These are phyloP conservation scores for Catharus ustulatus DNA, from an alignment of 2,797 vertebrate species.

Conservation along the genomic window DNA sequence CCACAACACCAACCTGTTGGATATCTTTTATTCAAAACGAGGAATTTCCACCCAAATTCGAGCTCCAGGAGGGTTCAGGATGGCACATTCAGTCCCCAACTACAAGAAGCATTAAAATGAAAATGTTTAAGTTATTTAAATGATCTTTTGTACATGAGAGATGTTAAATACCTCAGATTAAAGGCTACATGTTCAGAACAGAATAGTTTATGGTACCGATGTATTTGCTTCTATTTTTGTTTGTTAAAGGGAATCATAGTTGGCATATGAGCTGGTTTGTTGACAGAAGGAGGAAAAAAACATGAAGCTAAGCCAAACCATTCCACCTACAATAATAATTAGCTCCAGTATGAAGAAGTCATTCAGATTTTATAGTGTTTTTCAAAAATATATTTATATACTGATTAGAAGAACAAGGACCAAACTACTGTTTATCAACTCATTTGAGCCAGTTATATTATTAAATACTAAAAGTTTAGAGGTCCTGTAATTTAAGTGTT, in stretches of 20 bases:
- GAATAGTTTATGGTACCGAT: neutral
- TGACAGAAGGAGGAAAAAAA: conserved; percentile 8
- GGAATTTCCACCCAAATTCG: neutral
- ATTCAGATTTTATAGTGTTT: neutral
- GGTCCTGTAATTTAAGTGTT: neutral
- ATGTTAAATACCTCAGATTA: neutral
- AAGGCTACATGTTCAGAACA: neutral
- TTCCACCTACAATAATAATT: conserved; percentile 44
- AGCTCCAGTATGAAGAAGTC: neutral
- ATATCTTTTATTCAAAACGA: neutral
- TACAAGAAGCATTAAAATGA: neutral
- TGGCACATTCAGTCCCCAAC: fast-evolving
- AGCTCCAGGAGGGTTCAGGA: neutral
- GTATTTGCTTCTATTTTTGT: conserved; percentile 31
- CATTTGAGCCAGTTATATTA: neutral
- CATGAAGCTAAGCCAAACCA: conserved; percentile 23
- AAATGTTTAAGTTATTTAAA: neutral
- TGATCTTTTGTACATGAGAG: neutral
- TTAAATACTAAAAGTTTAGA: neutral
- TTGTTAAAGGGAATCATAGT: neutral
- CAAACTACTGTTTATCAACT: neutral
- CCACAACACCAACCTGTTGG: neutral
- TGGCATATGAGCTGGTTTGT: conserved; percentile 48
- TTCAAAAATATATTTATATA: neutral
- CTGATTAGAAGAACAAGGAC: neutral